phyloP scores from a whole-genome alignment of 2,113 vertebrate genomes.

The Asarcornis scutulata region DNA sequence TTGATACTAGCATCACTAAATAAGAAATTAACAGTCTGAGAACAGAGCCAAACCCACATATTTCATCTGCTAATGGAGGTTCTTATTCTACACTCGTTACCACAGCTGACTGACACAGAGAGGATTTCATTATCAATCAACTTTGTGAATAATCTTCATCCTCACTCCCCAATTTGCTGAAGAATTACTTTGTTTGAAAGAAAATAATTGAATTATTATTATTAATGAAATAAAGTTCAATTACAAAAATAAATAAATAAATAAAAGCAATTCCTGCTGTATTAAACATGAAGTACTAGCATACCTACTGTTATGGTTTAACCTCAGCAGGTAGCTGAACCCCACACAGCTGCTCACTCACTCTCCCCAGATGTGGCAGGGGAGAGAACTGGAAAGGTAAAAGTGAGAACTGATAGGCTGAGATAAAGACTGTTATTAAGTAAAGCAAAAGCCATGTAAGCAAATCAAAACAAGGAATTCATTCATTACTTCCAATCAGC shows the following conservation, averaged over 20 bases:
- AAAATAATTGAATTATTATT: slow-evolving; percentile 50
- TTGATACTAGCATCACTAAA: background rate
- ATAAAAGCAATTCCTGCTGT: background rate
- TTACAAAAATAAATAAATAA: slow-evolving; percentile 2
- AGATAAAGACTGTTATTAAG: too few relatives aligned
- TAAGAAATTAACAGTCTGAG: slow-evolving; percentile 46
- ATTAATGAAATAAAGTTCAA: slow-evolving; percentile 50
- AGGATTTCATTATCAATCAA: slow-evolving; percentile 52
- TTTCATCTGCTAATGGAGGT: slow-evolving; percentile 48
- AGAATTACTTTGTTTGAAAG: slow-evolving; percentile 55
- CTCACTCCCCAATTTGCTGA: slow-evolving; percentile 43
- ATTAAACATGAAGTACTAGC: background rate
- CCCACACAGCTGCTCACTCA: too few relatives aligned
- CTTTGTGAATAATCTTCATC: slow-evolving; percentile 60
- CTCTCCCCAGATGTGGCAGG: too few relatives aligned
- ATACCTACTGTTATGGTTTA: background rate
- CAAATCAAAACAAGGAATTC: too few relatives aligned
- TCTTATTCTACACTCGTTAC: slow-evolving; percentile 49
- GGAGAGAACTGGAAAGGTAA: too few relatives aligned
- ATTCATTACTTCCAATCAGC: too few relatives aligned
- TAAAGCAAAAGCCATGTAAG: too few relatives aligned
- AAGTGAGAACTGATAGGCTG: too few relatives aligned
- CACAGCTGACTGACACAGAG: slow-evolving; percentile 43
- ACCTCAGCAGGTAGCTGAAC: too few relatives aligned
- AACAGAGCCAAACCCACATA: slow-evolving; percentile 35